Evolutionary conservation across 2,797 vertebrate species (phyloP), one percentile per base, ranked within the genome.

Genomic region (Ceyx erithaca): DNA sequence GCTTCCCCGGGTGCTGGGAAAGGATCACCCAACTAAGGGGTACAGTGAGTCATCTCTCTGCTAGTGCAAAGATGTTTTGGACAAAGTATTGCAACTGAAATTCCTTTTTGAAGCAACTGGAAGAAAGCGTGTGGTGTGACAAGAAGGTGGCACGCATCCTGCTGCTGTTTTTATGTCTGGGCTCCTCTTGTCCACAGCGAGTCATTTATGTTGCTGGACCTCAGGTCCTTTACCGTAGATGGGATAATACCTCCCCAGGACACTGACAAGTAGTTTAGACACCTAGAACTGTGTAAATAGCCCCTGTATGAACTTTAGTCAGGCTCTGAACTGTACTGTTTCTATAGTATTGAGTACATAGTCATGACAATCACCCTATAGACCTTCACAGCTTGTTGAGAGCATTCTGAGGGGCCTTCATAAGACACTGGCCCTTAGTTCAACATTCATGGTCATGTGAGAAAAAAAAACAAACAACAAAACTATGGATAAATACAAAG

Each of bases 1-100:
- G 57, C 14, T 64, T 68, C n/a, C 31, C 25, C 1, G 1, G 23
- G 25, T 1, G 0, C 2, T 1, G 2, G 45, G 33, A 64, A 77
- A 58, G 6, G 10, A 16, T 75, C 31, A 33, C 8, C 28, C 23
- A 18, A 41, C 4, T 14, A 76, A 66, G 18, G 37, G 12, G 4
- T 3, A 22, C 0, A 0, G 22, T 19, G 14, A 71, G 52, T 12
- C 5, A 17, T 3, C 3, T 76, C 21, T 33, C 37, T n/a, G 12
- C 7, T 31, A 4, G 15, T 41, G 25, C 48, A 72, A 80, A 82
- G 4, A 3, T 45, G 7, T 9, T 57, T 54, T 20, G 25, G 80
- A 37, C 9, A 16, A 73, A 30, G 22, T 13, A 25, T 66, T 63
- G 16, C 18, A 43, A 14, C 8, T 54, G 33, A 37, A 83, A 86